A percentile compares a stretch with the other conserved stretches of the same genome.
Conservation (phyloP, 1,140 invertebrate genomes). For the Apis dorsata region DNA sequence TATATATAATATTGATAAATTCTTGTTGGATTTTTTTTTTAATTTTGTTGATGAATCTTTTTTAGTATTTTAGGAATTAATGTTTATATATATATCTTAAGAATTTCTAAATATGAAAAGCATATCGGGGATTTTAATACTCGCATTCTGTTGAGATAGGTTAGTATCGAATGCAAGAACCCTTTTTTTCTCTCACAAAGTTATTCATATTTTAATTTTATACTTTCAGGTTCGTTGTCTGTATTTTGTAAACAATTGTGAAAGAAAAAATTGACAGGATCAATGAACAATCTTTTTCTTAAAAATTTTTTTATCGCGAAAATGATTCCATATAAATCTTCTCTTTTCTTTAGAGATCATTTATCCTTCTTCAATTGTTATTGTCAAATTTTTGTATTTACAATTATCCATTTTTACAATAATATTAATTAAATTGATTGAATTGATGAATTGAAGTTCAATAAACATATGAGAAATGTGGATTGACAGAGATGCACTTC, state of each 20-base stretch:
- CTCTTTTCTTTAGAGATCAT: background rate
- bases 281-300: background rate
- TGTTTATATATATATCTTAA: background rate
- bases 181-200: background rate
- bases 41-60: background rate
- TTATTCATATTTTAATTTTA: background rate
- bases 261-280: too few species aligned
- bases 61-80: background rate
- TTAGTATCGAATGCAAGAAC: constrained; percentile 8
- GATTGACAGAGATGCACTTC: too few species aligned
- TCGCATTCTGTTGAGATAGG: background rate
- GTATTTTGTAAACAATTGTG: background rate
- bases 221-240: constrained; percentile 8
- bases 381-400: background rate
- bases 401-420: background rate
- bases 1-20: background rate
- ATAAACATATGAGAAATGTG: too few species aligned
- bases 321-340: background rate
- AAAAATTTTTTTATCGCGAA: too few species aligned
- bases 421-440: background rate
- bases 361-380: background rate
- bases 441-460: too few species aligned
- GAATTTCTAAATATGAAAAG: too few species aligned
- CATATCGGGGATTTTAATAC: background rate
- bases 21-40: background rate